Evolutionary conservation across 2,888 invertebrate species (phyloP), one percentile per base, ranked within the genome.

Genomic region (Ernsta delagoae): DNA sequence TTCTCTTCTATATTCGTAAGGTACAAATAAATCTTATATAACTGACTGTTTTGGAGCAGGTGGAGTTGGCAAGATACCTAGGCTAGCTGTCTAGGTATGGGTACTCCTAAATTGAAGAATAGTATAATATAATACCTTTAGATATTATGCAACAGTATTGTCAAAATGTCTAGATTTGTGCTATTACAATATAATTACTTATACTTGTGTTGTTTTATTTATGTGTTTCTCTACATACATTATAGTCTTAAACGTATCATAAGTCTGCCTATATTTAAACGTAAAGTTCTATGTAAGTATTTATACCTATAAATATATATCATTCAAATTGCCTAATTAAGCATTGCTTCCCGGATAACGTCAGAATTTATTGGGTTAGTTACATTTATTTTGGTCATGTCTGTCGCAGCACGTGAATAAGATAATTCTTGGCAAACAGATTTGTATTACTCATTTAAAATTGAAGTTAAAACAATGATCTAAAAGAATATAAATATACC

Each of bases 391-490:
- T 61, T 16, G 50, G 61, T 48, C n/a, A 61, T n/a, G n/a, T 24
- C 48, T 50, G 41, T 50, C 11, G 12, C 71, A 68, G 75, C 72
- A 65, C 59, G 61, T 66, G 70, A 79, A 81, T 82, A 80, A 81
- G 81, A 81, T 82, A 80, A 75, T 72, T 67, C 63, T 57, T 65
- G 67, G 72, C 74, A 75, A 75, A 78, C 78, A 81, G 77, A 77
- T 76, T 77, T 78, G 48, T 48, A 48, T 31, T 31, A 31, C 2
- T 1, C 3, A 12, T 48, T 48, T 48, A 48, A 48, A 48, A 48
- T 12, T 48, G 12, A 48, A 12, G 4, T 31, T 1, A 31, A 31
- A 48, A 48, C 45, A 48, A 48, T 45, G 45, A 45, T n/a, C n/a
- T 45, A n/a, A n/a, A n/a, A 45, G 45, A 45, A 45, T 4, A 11